Evolutionary conservation across 2,797 vertebrate genomes (phyloP).

Genomic region (Danio aesculapii): DNA sequence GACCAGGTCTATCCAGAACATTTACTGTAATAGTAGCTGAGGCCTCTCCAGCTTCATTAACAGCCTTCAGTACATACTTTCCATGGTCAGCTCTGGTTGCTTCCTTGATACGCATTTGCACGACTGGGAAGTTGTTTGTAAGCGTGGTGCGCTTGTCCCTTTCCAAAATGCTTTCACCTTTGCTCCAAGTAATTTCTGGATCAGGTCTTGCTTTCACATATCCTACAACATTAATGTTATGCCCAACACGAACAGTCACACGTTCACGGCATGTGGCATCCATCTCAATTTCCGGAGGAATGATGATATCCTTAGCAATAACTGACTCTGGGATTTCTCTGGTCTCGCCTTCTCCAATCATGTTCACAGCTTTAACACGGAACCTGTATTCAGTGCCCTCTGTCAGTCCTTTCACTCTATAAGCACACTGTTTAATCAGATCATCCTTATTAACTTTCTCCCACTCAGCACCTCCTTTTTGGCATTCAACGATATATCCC

Average conservation of each 20-base stretch:
- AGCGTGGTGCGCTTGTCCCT: slow-evolving; percentile 87
- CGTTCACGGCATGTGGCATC: slow-evolving; percentile 89
- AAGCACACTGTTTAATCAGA: slow-evolving; percentile 92
- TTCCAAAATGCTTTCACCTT: slow-evolving; percentile 84
- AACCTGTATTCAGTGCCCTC: slow-evolving; percentile 94
- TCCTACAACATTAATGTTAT: slow-evolving; percentile 91
- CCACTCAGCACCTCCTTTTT: slow-evolving; percentile 90
- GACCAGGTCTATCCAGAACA: slow-evolving; percentile 96
- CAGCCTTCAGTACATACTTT: slow-evolving; percentile 92
- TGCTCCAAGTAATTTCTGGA: slow-evolving; percentile 94
- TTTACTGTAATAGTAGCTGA: slow-evolving; percentile 91
- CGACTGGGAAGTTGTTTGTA: slow-evolving; percentile 86
- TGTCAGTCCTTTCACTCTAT: slow-evolving; percentile 88
- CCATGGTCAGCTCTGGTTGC: slow-evolving; percentile 93
- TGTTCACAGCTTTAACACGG: slow-evolving; percentile 92
- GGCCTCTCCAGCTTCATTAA: slow-evolving; percentile 94
- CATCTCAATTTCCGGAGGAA: slow-evolving; percentile 95
- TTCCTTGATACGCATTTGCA: slow-evolving; percentile 91
- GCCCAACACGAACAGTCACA: slow-evolving; percentile 93
- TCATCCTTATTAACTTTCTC: slow-evolving; percentile 92
- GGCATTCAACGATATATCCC: slow-evolving; percentile 94
- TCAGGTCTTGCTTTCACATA: slow-evolving; percentile 95
- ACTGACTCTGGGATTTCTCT: slow-evolving; percentile 93
- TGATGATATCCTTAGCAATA: slow-evolving; percentile 93
- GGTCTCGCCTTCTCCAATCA: slow-evolving; percentile 94